phyloP scores from a whole-genome alignment of 2,888 invertebrate genomes.

The Nomada goodeniana region DNA sequence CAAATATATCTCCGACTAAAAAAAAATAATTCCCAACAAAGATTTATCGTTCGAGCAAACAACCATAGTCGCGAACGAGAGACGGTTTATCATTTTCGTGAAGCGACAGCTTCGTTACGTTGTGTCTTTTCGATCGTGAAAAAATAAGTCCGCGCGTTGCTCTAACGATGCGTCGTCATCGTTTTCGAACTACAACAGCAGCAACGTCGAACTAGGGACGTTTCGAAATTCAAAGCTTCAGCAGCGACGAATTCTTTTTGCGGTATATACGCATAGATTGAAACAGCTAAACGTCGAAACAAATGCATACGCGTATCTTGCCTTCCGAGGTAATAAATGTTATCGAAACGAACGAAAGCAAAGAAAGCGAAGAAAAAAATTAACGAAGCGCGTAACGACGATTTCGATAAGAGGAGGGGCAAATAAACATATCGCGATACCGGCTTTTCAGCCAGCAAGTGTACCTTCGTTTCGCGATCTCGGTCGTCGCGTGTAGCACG shows the following conservation, averaged over 20 bases:
- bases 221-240: too few species aligned
- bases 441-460: neutral
- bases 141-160: slow-evolving; percentile 5
- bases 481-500: neutral
- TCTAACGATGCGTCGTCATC: neutral
- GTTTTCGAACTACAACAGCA: neutral
- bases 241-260: too few species aligned
- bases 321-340: slow-evolving; percentile 8
- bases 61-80: neutral
- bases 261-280: too few species aligned
- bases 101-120: neutral
- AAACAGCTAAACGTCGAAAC: neutral
- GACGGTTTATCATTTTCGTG: neutral
- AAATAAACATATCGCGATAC: slow-evolving; percentile 9
- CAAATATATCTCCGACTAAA: too few species aligned
- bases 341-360: slow-evolving; percentile 18
- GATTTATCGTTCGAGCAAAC: too few species aligned
- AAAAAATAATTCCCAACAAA: too few species aligned
- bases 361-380: neutral
- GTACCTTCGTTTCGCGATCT: neutral
- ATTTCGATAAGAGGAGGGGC: slow-evolving; percentile 6
- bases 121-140: neutral
- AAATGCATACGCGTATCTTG: slow-evolving; percentile 12
- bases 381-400: neutral
- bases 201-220: too few species aligned